These are phyloP conservation scores for Alces alces DNA, from an alignment of 2,113 vertebrate species.

Conservation along the genomic window DNA sequence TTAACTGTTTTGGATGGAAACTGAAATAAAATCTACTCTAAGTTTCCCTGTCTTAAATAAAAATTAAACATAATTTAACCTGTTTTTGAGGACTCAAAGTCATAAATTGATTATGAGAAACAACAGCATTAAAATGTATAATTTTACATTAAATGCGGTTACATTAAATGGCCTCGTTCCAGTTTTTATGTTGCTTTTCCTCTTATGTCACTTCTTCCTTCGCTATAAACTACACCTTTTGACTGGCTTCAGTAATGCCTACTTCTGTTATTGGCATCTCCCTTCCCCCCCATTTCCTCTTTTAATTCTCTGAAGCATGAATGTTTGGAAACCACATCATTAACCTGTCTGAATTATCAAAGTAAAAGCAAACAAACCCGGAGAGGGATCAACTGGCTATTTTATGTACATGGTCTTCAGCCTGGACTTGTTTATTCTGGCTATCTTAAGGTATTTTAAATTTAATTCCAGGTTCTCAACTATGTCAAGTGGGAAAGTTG, in stretches of 20 bases:
- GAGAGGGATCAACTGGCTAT: not conserved
- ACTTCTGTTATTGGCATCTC: not conserved
- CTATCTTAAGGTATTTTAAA: not conserved
- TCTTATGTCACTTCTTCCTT: not conserved
- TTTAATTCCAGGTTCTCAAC: slow-evolving; percentile 35
- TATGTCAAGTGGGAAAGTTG: not conserved
- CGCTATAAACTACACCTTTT: not conserved
- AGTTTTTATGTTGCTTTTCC: not conserved
- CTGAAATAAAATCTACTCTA: not conserved
- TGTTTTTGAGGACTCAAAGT: not conserved
- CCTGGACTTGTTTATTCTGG: not conserved
- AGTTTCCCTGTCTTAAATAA: not conserved
- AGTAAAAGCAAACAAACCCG: slow-evolving; percentile 21
- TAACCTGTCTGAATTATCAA: not conserved
- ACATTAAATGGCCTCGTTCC: not conserved
- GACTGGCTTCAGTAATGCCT: not conserved
- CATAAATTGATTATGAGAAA: slow-evolving; percentile 27
- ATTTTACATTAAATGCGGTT: not conserved
- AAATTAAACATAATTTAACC: slow-evolving; percentile 31
- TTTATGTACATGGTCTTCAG: not conserved
- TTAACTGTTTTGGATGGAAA: slow-evolving; percentile 8
- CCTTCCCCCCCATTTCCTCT: not conserved
- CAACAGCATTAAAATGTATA: not conserved
- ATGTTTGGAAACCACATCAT: slow-evolving; percentile 26
- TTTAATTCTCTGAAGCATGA: slow-evolving; percentile 6